A percentile compares a stretch with the other conserved stretches of the same genome.
These are phyloP conservation scores for Sparus aurata DNA, from an alignment of 2,797 vertebrate genomes.

Conservation along the genomic window DNA sequence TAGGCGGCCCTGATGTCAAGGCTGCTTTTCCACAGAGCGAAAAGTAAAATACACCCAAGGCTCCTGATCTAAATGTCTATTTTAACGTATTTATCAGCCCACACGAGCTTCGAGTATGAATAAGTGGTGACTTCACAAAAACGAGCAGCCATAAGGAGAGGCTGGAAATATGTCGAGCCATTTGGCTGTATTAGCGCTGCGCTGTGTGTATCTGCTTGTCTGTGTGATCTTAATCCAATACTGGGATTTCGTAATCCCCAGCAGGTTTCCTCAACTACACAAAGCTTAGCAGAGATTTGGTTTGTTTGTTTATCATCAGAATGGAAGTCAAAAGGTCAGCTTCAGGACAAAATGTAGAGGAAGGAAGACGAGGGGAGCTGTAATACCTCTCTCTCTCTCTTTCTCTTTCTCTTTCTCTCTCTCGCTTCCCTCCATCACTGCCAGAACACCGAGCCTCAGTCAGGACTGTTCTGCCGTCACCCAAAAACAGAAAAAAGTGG, in stretches of 20 bases:
- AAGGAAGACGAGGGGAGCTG: slow-evolving; percentile 16
- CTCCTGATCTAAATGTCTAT: slow-evolving; percentile 3
- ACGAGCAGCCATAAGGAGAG: slow-evolving; percentile 22
- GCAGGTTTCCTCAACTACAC: slow-evolving; percentile 62
- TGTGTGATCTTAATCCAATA: slow-evolving; percentile 65
- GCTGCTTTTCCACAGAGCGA: neutral
- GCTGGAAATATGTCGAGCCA: slow-evolving; percentile 45
- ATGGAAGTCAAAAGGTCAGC: slow-evolving; percentile 61
- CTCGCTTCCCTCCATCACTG: slow-evolving; percentile 9
- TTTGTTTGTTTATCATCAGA: slow-evolving; percentile 62
- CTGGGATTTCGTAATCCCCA: slow-evolving; percentile 50
- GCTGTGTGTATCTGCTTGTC: slow-evolving; percentile 45
- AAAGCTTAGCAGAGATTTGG: slow-evolving; percentile 65
- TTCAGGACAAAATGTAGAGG: slow-evolving; percentile 45
- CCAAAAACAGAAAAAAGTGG: slow-evolving; percentile 19
- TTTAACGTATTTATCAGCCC: slow-evolving; percentile 3
- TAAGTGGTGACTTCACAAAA: slow-evolving; percentile 15
- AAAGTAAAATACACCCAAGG: neutral
- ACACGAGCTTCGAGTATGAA: slow-evolving; percentile 10
- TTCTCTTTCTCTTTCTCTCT: neutral
- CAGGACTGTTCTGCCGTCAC: slow-evolving; percentile 27
- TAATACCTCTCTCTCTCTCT: neutral
- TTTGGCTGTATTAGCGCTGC: slow-evolving; percentile 56
- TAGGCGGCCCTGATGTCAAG: neutral
- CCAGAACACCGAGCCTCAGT: slow-evolving; percentile 26